Base-by-base conservation (phyloP, 1,140 invertebrate species). In the Scaptomyza hsui region DNA sequence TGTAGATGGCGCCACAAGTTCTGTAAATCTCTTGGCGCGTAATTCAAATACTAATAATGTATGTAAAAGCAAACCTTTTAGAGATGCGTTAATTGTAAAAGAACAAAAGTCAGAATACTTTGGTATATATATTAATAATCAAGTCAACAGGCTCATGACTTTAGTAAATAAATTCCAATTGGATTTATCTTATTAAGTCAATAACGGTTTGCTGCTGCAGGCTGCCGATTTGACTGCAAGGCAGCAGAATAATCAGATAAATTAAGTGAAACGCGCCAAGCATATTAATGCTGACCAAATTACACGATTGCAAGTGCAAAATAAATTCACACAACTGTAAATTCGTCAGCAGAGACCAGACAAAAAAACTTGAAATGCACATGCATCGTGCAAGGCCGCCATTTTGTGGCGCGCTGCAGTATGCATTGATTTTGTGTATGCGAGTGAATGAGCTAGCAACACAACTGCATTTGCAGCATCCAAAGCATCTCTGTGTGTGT, bases 261-360 rank as follows among this genome's bases (percentile, higher is more conserved):
- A 55, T 69, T 55, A 0, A 10, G 21, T n/a, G 26, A 42, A 55
- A 69, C 49, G 48, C 45, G 49, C 32, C 5, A 2, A 29, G 32
- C 42, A 55, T 53, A 16, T 53, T 35, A 55, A 55, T 55, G 37
- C 13, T 55, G 52, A 9, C 4, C 39, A 44, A 24, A 49, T 57
- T 29, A 18, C 42, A 49, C 16, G 9, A n/a, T 45, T 61, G 37
- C 47, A 53, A 53, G 32, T 45, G 57, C 48, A 41, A 47, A 62
- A 52, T 62, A 61, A 6, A 45, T 61, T 42, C 12, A 37, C 21
- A 44, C 52, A 68, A 68, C 64, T 51, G 64, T 68, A 52, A 61
- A 51, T 68, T 32, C 12, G 37, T 15, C 21, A 48, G 44, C 32
- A 57, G 15, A 13, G 4, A 18, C 15, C 4, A 21, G 56, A 12